Base-by-base conservation (phyloP, 2,113 vertebrate species). In the Australoheros scitulus region DNA sequence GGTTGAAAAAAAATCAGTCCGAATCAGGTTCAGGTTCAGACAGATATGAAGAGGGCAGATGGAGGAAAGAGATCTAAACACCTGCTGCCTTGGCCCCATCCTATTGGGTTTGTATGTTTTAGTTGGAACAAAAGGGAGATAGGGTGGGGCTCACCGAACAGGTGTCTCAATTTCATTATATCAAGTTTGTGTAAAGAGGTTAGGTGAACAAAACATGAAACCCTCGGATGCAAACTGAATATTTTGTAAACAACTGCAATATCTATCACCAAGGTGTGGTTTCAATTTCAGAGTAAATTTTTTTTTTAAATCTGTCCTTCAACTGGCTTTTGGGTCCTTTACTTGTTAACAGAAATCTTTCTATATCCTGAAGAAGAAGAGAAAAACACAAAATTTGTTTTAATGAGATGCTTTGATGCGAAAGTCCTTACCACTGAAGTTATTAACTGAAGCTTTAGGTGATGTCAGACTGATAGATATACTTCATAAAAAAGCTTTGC, bases 151-250 rank as follows among this genome's bases (percentile, higher is more conserved):
- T 83, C 74, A 61, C 24, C 29, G 63, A 93, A 87, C 89, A 93
- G 90, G 85, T 93, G 88, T 90, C 77, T 64, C 85, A 63, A 77
- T 87, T 87, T 90, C 34, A 87, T 85, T 79, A 61, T 55, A 60
- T 65, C 5, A 85, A 77, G 47, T 85, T 60, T 79, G 29, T 26
- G 20, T 56, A 22, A 76, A 76, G 34, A 81, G 17, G 41, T 56
- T 29, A 15, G n/a, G 52, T 47, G 64, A 22, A 77, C 24, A 57
- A 60, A 77, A 75, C 26, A 32, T n/a, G 17, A 85, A 77, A 65
- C 36, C 34, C 14, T 80, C n/a, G 2, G 47, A 76, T 38, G 38
- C 20, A 52, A 2, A 18, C 50, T 52, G 50, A 52, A 52, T 52
- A 18, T 52, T 18, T 52, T 43, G 50, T 26, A 80, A 58, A 76